phyloP scores from a whole-genome alignment of 2,113 vertebrate species.

The Podarcis cretensis region DNA sequence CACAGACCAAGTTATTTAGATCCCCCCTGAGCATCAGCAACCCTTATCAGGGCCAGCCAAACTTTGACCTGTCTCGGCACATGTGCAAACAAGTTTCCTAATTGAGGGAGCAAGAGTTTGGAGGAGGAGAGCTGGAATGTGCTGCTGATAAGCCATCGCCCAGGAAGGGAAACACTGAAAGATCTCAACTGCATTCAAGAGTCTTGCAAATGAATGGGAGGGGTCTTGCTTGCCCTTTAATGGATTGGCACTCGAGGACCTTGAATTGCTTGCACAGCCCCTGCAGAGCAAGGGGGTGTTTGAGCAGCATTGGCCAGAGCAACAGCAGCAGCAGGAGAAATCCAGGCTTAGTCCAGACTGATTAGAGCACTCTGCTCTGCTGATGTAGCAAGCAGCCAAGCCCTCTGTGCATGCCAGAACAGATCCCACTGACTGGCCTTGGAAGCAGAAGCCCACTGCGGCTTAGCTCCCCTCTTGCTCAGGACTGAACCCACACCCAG shows the following conservation, averaged over 20 bases:
- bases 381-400: neutral
- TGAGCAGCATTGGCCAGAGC: neutral
- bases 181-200: neutral
- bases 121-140: constrained; percentile 20
- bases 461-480: neutral
- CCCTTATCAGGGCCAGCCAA: neutral
- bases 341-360: no score
- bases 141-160: neutral
- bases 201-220: neutral
- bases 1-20: neutral
- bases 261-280: neutral
- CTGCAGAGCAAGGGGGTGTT: neutral
- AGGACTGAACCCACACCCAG: no score
- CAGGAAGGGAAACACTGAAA: neutral
- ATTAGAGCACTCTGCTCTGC: neutral
- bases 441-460: neutral
- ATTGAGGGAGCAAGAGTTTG: neutral
- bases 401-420: neutral
- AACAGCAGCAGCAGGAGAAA: neutral
- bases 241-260: neutral
- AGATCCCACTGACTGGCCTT: neutral
- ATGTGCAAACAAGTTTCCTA: neutral
- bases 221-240: neutral
- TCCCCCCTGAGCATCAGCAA: neutral
- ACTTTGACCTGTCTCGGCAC: neutral